Conservation (phyloP, 2,888 invertebrate species). For the Altica lythri region DNA sequence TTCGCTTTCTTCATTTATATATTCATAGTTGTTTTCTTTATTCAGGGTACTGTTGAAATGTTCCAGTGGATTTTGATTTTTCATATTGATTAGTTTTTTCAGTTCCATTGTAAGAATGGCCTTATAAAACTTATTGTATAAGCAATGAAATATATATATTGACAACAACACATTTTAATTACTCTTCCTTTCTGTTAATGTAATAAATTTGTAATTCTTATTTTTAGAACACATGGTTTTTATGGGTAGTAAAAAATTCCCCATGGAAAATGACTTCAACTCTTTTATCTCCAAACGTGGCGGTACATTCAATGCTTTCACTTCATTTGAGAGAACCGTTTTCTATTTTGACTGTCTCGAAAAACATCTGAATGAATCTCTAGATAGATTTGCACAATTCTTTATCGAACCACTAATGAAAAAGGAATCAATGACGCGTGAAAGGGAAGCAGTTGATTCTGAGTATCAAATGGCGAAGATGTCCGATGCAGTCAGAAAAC, state of each 20-base stretch:
- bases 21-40: no score
- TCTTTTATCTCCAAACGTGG: constrained; percentile 80
- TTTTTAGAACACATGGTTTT: constrained; percentile 84
- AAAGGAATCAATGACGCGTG: constrained; percentile 82
- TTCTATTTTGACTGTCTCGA: constrained; percentile 90
- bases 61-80: no score
- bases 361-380: constrained; percentile 72
- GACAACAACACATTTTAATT: no score
- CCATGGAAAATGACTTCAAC: constrained; percentile 84
- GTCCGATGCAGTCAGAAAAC: constrained; percentile 74
- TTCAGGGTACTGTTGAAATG: no score
- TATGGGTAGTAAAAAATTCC: constrained; percentile 91
- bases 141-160: no score
- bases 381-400: constrained; percentile 88
- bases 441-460: constrained; percentile 86
- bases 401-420: constrained; percentile 85
- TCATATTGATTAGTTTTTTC: no score
- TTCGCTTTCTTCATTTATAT: no score
- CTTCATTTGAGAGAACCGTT: constrained; percentile 84
- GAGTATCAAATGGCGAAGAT: constrained; percentile 83
- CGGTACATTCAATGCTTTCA: constrained; percentile 85
- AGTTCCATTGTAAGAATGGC: no score
- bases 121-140: no score
- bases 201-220: no score
- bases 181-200: no score